Evolutionary conservation across 2,113 vertebrate genomes (phyloP).

Genomic region (Turdus rufiventris): DNA sequence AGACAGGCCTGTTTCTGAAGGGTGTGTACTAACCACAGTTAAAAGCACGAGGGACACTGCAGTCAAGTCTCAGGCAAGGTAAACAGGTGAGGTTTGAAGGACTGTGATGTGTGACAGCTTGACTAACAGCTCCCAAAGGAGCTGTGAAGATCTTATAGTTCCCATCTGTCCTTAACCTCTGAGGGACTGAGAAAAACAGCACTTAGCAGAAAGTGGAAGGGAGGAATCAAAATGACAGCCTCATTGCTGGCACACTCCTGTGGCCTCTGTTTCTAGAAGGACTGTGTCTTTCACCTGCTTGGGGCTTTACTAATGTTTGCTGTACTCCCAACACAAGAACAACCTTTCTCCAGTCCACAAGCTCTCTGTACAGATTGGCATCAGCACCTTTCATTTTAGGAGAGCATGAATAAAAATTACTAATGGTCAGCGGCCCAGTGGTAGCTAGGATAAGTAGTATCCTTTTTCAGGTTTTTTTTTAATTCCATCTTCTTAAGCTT

Average conservation of each 20-base stretch:
- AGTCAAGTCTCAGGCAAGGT: neutral
- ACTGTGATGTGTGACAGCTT: neutral
- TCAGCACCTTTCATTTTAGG: neutral
- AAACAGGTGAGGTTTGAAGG: constrained; percentile 16
- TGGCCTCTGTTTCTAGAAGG: neutral
- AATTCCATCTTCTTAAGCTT: neutral
- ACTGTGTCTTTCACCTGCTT: neutral
- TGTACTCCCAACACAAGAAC: neutral
- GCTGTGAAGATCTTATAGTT: constrained; percentile 21
- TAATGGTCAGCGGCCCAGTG: neutral
- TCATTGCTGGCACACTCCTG: accelerated
- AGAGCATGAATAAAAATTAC: neutral
- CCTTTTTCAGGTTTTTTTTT: neutral
- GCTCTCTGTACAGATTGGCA: neutral
- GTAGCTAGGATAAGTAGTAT: neutral
- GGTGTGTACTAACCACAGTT: neutral
- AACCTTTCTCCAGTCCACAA: neutral
- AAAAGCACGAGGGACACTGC: neutral
- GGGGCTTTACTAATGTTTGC: neutral
- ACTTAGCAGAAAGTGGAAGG: neutral
- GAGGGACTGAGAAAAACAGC: constrained; percentile 14
- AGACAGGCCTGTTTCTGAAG: neutral
- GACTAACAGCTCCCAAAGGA: constrained; percentile 40
- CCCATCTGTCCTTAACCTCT: constrained; percentile 34
- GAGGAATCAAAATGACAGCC: neutral